phyloP scores from a whole-genome alignment of 2,113 vertebrate genomes.

The Pelvicachromis taeniatus region DNA sequence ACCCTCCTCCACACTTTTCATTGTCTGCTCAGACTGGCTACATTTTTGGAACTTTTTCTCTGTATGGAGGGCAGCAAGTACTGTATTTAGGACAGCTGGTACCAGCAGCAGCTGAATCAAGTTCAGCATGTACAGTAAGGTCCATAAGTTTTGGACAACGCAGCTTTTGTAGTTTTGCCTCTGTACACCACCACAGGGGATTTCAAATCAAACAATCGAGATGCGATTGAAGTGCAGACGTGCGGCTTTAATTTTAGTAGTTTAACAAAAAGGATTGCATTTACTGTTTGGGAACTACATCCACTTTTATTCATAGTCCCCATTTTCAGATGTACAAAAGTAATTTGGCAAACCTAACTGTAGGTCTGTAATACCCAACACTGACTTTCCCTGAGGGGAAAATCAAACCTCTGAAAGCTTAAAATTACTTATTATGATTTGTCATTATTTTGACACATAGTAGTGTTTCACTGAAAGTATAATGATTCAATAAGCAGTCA shows the following conservation, averaged over 20 bases:
- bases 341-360: background rate
- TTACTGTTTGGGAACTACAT: background rate
- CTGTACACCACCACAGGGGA: background rate
- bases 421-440: background rate
- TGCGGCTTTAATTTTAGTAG: background rate
- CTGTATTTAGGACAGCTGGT: background rate
- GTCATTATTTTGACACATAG: background rate
- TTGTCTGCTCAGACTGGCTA: background rate
- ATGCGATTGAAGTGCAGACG: background rate
- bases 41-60: background rate
- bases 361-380: background rate
- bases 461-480: background rate
- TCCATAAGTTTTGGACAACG: background rate
- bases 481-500: background rate
- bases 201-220: background rate
- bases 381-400: background rate
- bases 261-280: background rate
- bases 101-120: background rate
- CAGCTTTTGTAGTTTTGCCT: background rate
- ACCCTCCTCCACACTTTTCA: background rate
- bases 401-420: background rate
- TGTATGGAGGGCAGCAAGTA: background rate
- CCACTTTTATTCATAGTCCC: background rate
- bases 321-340: background rate
- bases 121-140: background rate